phyloP scores from a whole-genome alignment of 2,113 vertebrate species.

The Phrynosoma platyrhinos region DNA sequence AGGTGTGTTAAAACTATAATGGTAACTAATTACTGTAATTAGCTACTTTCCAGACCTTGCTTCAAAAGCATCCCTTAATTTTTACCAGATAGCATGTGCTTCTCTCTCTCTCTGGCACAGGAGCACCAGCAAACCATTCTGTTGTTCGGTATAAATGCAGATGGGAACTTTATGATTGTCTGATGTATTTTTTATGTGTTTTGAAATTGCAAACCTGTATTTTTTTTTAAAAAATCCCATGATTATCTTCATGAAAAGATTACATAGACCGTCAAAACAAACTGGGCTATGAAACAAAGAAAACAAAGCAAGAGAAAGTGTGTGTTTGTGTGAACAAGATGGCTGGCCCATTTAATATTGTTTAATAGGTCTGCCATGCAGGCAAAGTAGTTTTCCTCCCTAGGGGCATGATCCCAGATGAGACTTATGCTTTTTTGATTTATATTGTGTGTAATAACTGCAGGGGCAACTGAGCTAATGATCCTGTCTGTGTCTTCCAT shows the following conservation, averaged over 20 bases:
- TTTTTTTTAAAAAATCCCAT: neutral
- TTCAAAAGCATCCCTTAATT: no score
- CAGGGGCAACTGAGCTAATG: constrained; percentile 60
- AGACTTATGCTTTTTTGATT: constrained; percentile 51
- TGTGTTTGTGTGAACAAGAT: constrained; percentile 2
- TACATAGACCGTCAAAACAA: constrained; percentile 23
- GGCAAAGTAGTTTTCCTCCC: constrained; percentile 39
- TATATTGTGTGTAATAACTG: constrained; percentile 39
- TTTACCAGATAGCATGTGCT: no score
- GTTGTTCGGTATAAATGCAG: neutral
- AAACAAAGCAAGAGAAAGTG: neutral
- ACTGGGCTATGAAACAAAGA: neutral
- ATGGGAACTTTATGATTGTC: neutral
- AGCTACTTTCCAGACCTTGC: no score
- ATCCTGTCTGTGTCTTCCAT: constrained; percentile 55
- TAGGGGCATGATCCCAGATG: constrained; percentile 3
- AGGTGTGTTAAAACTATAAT: no score
- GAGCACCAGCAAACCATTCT: neutral
- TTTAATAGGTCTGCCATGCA: constrained; percentile 48
- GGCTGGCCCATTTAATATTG: constrained; percentile 20
- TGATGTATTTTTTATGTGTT: neutral
- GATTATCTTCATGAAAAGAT: constrained; percentile 25
- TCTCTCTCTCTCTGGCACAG: neutral
- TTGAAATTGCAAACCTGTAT: neutral
- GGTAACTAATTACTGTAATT: no score